Evolutionary conservation across 2,113 vertebrate species (phyloP).

Genomic region (Philantomba maxwellii): DNA sequence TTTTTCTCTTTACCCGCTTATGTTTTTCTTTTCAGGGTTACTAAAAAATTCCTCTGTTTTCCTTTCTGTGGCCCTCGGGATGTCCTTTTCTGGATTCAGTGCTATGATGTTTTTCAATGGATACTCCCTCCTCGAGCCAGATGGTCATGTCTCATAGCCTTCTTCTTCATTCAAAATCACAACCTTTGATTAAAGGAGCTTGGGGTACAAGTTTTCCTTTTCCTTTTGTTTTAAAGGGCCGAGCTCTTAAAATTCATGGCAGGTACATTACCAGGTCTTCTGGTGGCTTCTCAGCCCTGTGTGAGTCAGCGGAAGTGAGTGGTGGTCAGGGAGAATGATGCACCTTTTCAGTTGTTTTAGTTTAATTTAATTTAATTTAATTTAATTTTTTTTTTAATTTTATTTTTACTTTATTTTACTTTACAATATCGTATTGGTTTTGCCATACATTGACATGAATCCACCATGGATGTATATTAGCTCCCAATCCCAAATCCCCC

Average conservation of each 20-base stretch:
- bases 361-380: no score
- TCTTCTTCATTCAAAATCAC: neutral
- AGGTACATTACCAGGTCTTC: neutral
- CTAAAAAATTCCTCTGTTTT: neutral
- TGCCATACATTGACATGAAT: no score
- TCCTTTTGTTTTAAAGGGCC: neutral
- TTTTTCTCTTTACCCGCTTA: neutral
- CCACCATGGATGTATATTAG: no score
- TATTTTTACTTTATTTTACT: no score
- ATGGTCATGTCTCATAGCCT: neutral
- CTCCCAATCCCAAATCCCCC: no score
- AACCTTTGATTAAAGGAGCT: neutral
- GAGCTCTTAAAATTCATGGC: neutral
- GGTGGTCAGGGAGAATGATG: no score
- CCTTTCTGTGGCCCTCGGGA: neutral
- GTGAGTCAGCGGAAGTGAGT: neutral
- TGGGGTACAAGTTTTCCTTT: neutral
- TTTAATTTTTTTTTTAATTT: no score
- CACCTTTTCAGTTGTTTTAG: neutral
- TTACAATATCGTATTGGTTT: no score
- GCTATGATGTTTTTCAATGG: neutral
- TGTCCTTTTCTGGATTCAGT: neutral
- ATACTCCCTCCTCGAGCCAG: neutral
- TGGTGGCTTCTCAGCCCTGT: neutral
- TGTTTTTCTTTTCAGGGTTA: neutral